phyloP scores from a whole-genome alignment of 1,140 invertebrate genomes.

The Phenacoccus solenopsis region DNA sequence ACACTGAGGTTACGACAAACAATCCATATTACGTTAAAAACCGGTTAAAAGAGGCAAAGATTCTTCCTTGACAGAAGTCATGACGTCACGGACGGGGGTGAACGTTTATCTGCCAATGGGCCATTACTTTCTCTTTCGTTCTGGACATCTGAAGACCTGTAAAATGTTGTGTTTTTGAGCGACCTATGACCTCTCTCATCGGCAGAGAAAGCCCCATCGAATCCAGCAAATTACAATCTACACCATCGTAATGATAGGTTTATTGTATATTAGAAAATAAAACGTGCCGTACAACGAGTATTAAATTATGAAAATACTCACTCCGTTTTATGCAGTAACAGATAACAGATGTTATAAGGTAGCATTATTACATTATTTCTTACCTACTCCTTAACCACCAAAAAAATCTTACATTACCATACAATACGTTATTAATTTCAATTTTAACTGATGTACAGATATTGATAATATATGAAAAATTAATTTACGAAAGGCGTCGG shows the following conservation, averaged over 20 bases:
- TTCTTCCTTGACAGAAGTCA: conserved; percentile 10
- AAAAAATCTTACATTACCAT: background rate
- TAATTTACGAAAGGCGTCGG: background rate
- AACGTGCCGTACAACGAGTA: background rate
- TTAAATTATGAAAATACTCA: conserved; percentile 3
- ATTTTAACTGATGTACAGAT: background rate
- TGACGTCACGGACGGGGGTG: conserved; percentile 11
- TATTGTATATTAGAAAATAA: conserved; percentile 13
- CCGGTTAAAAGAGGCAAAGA: background rate
- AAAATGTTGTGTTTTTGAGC: conserved; percentile 9
- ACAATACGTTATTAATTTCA: background rate
- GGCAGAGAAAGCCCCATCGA: conserved; percentile 16
- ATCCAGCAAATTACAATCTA: conserved; percentile 8
- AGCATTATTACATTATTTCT: background rate
- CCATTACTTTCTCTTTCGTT: conserved; percentile 17
- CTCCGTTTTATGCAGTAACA: background rate
- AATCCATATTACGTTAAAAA: conserved; percentile 4
- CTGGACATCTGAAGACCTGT: background rate
- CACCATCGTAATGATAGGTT: conserved; percentile 14
- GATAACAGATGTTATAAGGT: conserved; percentile 2
- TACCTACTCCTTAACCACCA: background rate
- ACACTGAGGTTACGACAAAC: no score
- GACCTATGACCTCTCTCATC: conserved; percentile 9
- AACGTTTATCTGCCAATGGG: background rate
- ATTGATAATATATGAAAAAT: background rate